A percentile compares a stretch with the other conserved stretches of the same genome.
Evolutionary conservation across 2,888 invertebrate genomes (phyloP).

Genomic region (Lasioglossum oenotherae): DNA sequence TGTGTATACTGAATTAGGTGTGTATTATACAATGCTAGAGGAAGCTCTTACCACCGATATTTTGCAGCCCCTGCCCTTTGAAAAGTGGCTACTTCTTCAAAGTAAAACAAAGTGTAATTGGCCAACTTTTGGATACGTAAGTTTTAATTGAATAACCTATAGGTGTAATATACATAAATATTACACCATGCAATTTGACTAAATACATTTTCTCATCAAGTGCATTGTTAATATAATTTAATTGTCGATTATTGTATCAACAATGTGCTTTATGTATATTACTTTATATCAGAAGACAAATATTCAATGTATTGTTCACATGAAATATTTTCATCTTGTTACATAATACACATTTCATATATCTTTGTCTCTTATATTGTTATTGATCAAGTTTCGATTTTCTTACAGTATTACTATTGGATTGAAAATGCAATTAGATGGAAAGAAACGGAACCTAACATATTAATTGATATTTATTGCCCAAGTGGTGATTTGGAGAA

Average conservation of each 20-base stretch:
- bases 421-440: constrained; percentile 83
- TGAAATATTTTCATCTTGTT: neutral
- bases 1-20: neutral
- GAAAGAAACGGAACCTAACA: constrained; percentile 76
- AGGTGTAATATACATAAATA: neutral
- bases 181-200: neutral
- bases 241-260: neutral
- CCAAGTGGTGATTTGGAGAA: constrained; percentile 83
- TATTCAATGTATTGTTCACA: neutral
- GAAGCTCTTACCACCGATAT: constrained; percentile 45
- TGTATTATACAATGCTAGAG: constrained; percentile 10
- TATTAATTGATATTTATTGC: constrained; percentile 82
- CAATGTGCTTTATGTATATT: neutral
- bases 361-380: neutral
- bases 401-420: constrained; percentile 79
- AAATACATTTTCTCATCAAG: neutral
- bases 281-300: neutral
- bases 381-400: neutral
- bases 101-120: constrained; percentile 75
- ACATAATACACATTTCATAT: neutral
- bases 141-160: constrained; percentile 21
- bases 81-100: constrained; percentile 75
- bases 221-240: neutral
- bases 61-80: constrained; percentile 74
- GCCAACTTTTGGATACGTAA: constrained; percentile 78